These are phyloP conservation scores for Athrips mouffetella DNA, from an alignment of 2,888 invertebrate species.

Conservation along the genomic window DNA sequence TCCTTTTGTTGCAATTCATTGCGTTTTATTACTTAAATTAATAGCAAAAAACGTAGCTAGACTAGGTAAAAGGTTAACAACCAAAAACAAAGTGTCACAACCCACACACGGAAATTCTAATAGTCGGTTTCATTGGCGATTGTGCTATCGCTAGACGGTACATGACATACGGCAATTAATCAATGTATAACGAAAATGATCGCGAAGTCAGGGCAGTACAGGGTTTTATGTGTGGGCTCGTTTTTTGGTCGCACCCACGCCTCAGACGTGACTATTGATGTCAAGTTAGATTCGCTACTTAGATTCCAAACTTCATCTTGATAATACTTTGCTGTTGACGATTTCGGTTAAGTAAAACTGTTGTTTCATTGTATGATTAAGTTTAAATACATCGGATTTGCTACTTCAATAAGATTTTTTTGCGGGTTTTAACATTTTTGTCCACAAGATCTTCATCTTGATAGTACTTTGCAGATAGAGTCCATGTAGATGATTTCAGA, in stretches of 20 bases:
- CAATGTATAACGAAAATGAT: constrained; percentile 39
- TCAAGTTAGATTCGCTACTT: background rate
- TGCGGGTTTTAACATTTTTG: too few relatives aligned
- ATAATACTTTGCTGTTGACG: too few relatives aligned
- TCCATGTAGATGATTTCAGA: too few relatives aligned
- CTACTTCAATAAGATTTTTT: too few relatives aligned
- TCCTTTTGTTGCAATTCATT: too few relatives aligned
- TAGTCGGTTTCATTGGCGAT: constrained; percentile 7
- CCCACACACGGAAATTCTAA: background rate
- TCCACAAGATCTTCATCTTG: too few relatives aligned
- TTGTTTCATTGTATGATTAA: too few relatives aligned
- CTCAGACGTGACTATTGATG: constrained; percentile 49
- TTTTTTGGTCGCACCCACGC: constrained; percentile 64
- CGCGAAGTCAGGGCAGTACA: constrained; percentile 31
- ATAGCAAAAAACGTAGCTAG: too few relatives aligned
- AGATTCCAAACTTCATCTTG: background rate
- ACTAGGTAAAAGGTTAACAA: background rate
- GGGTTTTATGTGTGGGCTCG: constrained; percentile 55
- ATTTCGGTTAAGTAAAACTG: too few relatives aligned
- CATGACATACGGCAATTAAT: constrained; percentile 43
- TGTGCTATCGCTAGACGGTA: constrained; percentile 25
- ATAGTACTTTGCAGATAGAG: too few relatives aligned
- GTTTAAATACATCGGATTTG: too few relatives aligned
- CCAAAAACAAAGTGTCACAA: background rate
- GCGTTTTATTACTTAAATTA: too few relatives aligned